These are phyloP conservation scores for Cairina moschata DNA, from an alignment of 2,113 vertebrate species.

Conservation along the genomic window DNA sequence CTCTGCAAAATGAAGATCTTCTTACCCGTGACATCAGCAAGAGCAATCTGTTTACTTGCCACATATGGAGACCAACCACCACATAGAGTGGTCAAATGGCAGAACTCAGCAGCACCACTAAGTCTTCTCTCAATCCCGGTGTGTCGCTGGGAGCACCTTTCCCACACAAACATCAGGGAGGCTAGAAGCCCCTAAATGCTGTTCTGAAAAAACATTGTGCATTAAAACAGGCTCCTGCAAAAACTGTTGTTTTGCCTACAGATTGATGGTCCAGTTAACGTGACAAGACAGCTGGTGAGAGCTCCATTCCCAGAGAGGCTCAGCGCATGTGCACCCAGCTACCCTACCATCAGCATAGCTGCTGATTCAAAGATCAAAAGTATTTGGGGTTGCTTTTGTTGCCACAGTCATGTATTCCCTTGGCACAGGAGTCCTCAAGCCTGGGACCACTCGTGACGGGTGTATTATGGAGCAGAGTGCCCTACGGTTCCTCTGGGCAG, in stretches of 20 bases:
- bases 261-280: background rate
- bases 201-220: background rate
- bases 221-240: background rate
- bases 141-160: background rate
- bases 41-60: background rate
- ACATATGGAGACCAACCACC: background rate
- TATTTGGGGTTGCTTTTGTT: background rate
- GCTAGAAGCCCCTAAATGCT: background rate
- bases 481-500: rapidly evolving
- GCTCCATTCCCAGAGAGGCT: background rate
- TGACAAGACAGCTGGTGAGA: background rate
- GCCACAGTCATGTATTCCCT: background rate
- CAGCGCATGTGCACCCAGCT: background rate
- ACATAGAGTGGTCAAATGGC: background rate
- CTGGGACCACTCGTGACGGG: background rate
- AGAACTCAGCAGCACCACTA: background rate
- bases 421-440: background rate
- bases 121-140: background rate
- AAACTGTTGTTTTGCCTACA: background rate
- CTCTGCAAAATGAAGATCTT: background rate
- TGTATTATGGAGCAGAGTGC: background rate
- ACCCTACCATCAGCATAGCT: background rate
- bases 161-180: background rate
- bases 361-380: background rate
- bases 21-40: background rate